Evolutionary conservation across 2,888 invertebrate species (phyloP), one percentile per base, ranked within the genome.

Genomic region (Choreutis nemorana): DNA sequence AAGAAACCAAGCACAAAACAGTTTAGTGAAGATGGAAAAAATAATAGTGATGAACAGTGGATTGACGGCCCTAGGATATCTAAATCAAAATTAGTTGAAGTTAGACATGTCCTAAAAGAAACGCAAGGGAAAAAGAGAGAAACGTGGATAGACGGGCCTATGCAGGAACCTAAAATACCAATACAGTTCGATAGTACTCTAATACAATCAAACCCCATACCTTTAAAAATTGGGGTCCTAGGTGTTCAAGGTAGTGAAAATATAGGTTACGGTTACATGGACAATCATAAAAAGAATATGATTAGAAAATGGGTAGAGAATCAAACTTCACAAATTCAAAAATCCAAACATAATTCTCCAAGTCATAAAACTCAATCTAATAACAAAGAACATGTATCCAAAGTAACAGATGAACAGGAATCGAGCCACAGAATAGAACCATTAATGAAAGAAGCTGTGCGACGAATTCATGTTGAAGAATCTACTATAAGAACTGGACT

Each of bases 141-240:
- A 70, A 94, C 93, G 2, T 97, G 97, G 97, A 90, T 97, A 30
- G 97, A 97, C 60, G 97, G 97, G 1, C 97, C 97, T 1, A 89
- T 91, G 83, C 89, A 90, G 45, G 72, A 75, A 48, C 72, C 71
- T 32, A 72, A 62, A 41, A 45, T 70, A 16, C 83, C 88, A 11
- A 32, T 60, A 34, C 70, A 64, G 39, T 67, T 72, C 44, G 78
- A 77, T 35, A 45, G 64, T 13, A 43, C 58, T 12, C 92, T 94
- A 6, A 84, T 89, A 64, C 88, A 87, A 43, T 55, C 72, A 31
- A 81, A 61, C 44, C 45, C 59, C 25, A 34, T 68, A 28, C 66
- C 71, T 21, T 53, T 73, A 25, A 77, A 75, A 53, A 50, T 75
- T 24, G 70, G 77, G 26, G 45, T 78, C 10, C 61, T 81, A 28